Base-by-base conservation (phyloP, 2,797 vertebrate species). In the Cottoperca gobio region DNA sequence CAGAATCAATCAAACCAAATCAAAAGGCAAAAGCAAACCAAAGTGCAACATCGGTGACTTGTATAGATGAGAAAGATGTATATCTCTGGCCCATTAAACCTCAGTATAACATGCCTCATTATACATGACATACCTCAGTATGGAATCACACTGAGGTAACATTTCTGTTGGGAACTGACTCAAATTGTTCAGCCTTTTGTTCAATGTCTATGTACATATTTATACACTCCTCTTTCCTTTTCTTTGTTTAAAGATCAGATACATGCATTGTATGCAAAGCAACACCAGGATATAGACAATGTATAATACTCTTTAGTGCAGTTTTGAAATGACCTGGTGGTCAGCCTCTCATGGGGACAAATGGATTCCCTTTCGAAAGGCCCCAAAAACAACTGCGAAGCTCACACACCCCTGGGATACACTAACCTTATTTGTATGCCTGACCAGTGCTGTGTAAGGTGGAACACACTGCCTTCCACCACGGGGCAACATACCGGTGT, bases 41-140 rank as follows among this genome's bases (percentile, higher is more conserved):
- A 93, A 89, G 86, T 92, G 91, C 88, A 89, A 86, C 85, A 81
- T 81, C 66, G 81, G 88, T 80, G 78, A 86, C 84, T 83, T 91
- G 94, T 94, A 94, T 93, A 93, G 92, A 93, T 92, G 88, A 91
- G 85, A 82, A 86, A 88, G 88, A 83, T 88, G 88, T 79, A 92
- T 90, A 93, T 92, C 79, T 87, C 81, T 49, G 90, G 89, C 91
- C 85, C 46, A 39, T 31, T 6, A 8, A 67, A 69, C 46, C 28
- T 80, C 17, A 31, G 24, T n/a, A 6, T 33, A 37, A 61, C 33
- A 8, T 33, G 33, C 7, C 31, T 33, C 1, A 6, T 33, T 33
- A 33, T 33, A 33, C 7, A 33, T 33, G 8, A 33, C 8, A 8
- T 7, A 33, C 7, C 31, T 33, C 31, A 33, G 31, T 33, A 33